A percentile compares a stretch with the other conserved stretches of the same genome.
These are phyloP conservation scores for Callorhinus ursinus DNA, from an alignment of 2,113 vertebrate genomes.

Conservation along the genomic window DNA sequence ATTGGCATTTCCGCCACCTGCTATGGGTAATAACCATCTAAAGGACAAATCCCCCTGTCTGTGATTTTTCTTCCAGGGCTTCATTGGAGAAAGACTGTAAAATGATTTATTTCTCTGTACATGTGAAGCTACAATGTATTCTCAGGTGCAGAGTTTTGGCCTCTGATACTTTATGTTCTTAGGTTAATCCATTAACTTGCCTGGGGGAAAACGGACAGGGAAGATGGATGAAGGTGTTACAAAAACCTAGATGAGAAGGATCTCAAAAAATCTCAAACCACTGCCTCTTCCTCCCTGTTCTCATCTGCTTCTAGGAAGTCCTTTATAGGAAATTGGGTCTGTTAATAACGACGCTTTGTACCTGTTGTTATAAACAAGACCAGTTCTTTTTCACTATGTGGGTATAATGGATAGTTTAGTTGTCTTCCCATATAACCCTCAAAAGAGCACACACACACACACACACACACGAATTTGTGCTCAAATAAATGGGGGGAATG, in stretches of 20 bases:
- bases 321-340: neutral
- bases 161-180: slow-evolving; percentile 46
- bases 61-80: slow-evolving; percentile 57
- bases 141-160: slow-evolving; percentile 45
- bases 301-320: neutral
- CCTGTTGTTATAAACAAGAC: neutral
- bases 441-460: neutral
- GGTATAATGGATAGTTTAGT: neutral
- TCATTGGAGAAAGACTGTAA: slow-evolving; percentile 6
- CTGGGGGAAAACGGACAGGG: neutral
- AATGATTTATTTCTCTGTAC: slow-evolving; percentile 64
- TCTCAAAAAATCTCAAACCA: neutral
- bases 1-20: slow-evolving; percentile 44
- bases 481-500: neutral
- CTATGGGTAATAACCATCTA: slow-evolving; percentile 50
- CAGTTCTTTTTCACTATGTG: neutral
- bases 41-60: slow-evolving; percentile 48
- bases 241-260: slow-evolving; percentile 28
- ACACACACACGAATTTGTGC: neutral
- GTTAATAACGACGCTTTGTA: neutral
- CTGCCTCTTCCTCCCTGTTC: neutral
- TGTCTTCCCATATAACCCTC: neutral
- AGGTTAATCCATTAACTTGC: slow-evolving; percentile 65
- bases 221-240: slow-evolving; percentile 64
- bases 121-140: slow-evolving; percentile 59